Base-by-base conservation (phyloP, 2,797 vertebrate genomes). In the Platalea minor region DNA sequence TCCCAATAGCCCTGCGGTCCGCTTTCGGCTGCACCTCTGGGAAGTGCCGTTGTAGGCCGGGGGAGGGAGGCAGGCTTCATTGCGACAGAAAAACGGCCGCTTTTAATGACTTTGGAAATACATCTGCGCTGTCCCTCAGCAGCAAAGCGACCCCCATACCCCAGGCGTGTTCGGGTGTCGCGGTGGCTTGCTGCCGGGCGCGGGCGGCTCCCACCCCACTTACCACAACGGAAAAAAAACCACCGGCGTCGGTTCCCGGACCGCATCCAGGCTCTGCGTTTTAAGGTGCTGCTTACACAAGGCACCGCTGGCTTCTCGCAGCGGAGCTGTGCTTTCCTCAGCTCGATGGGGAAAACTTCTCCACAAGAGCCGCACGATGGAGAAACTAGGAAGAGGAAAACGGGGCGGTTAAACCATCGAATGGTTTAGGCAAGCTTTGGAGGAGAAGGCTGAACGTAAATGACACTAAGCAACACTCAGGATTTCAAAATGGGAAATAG, bases 241-340 rank as follows among this genome's bases (percentile, higher is more conserved):
- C 21, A 0, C 18, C 1, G 0, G 35, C 23, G 4, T 59, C 3
- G 0, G 12, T 48, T 67, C 82, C 54, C 5, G 0, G 20, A 5
- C 16, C 3, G 0, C 17, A 4, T 33, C 63, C 63, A 17, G 16
- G 48, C 31, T 51, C 51, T 25, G 50, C 6, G 0, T 26, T 15
- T 85, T 9, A 25, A 43, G 85, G 81, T 41, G 35, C 26, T 68
- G 2, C 93, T 90, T 93, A 13, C 76, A 5, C 93, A 80, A 90
- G 78, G 6, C 31, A 0, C 33, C 6, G 1, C 63, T n/a, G 68
- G 53, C 31, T 16, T 31, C 65, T 41, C 43, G 6, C 11, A 81
- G 70, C 45, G 31, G 91, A 75, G 65, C 64, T 7, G 39, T 19
- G 80, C 85, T 79, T 92, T 87, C 93, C 82, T 78, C 91, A 73